phyloP scores from a whole-genome alignment of 2,888 invertebrate genomes.

The Yponomeuta cagnagella region DNA sequence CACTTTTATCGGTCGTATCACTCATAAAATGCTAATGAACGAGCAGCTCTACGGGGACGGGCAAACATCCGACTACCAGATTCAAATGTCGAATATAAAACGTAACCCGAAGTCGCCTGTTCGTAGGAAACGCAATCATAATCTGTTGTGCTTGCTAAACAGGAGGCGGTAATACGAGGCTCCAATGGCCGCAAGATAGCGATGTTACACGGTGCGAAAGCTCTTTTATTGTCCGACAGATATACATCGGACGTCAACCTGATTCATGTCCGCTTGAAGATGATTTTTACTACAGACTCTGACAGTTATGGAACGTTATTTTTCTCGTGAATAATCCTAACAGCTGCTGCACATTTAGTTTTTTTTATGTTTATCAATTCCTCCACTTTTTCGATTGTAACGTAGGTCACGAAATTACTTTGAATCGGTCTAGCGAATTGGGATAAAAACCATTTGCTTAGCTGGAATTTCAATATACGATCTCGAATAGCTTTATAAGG shows the following conservation, averaged over 20 bases:
- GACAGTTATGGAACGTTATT: conserved; percentile 25
- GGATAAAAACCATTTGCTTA: too few species aligned
- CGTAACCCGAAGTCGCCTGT: conserved; percentile 72
- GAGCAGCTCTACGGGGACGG: conserved; percentile 50
- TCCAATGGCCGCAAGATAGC: conserved; percentile 56
- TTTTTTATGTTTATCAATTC: not conserved
- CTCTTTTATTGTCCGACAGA: conserved; percentile 66
- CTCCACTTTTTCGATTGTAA: not conserved
- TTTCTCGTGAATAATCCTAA: conserved; percentile 16
- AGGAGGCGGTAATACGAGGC: conserved; percentile 62
- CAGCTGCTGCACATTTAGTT: conserved; percentile 3
- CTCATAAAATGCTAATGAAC: conserved; percentile 76
- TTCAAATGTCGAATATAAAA: conserved; percentile 72
- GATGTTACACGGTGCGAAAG: conserved; percentile 61
- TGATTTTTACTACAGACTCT: conserved; percentile 28
- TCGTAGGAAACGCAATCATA: conserved; percentile 70
- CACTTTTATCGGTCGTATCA: conserved; percentile 74
- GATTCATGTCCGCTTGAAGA: conserved; percentile 36
- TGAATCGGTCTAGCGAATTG: not conserved
- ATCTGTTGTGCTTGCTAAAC: conserved; percentile 71
- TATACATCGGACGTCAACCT: conserved; percentile 27
- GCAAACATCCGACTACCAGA: conserved; percentile 74
- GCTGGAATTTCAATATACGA: too few species aligned
- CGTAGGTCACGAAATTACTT: not conserved
- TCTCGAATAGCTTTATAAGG: too few species aligned